Evolutionary conservation across 2,113 vertebrate genomes (phyloP).

Genomic region (Mesembrinibis cayennensis): DNA sequence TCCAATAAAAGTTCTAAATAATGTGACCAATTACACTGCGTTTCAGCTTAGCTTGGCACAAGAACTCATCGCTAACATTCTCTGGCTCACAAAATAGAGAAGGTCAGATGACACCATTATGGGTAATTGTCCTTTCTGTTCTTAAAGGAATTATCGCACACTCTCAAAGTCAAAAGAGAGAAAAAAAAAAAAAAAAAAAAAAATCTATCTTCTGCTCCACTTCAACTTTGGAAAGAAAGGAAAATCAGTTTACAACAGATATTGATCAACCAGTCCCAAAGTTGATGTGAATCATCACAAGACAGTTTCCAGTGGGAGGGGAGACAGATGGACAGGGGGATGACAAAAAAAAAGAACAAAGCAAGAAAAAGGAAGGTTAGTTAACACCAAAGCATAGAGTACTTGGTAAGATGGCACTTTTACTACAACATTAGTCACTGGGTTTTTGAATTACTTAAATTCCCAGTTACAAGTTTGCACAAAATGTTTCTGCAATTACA

Average conservation of each 20-base stretch:
- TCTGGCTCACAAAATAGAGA: neutral
- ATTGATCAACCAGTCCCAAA: neutral
- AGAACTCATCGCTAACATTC: neutral
- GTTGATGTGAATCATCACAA: neutral
- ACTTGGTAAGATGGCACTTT: neutral
- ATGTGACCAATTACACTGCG: neutral
- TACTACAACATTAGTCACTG: neutral
- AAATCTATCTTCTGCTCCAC: neutral
- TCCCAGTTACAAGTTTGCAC: neutral
- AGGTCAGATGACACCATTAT: neutral
- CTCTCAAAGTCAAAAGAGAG: neutral
- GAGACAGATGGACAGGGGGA: neutral
- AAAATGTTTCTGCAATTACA: neutral
- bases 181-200: neutral
- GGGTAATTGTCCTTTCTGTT: neutral
- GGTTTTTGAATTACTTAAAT: neutral
- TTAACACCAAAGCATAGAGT: neutral
- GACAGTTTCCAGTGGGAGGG: neutral
- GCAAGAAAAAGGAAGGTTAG: neutral
- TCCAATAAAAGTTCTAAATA: neutral
- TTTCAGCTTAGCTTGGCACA: neutral
- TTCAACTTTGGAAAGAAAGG: neutral
- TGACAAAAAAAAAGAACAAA: neutral
- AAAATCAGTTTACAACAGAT: neutral
- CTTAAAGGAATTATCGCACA: neutral